phyloP scores from a whole-genome alignment of 2,797 vertebrate species.

The Pempheris klunzingeri region DNA sequence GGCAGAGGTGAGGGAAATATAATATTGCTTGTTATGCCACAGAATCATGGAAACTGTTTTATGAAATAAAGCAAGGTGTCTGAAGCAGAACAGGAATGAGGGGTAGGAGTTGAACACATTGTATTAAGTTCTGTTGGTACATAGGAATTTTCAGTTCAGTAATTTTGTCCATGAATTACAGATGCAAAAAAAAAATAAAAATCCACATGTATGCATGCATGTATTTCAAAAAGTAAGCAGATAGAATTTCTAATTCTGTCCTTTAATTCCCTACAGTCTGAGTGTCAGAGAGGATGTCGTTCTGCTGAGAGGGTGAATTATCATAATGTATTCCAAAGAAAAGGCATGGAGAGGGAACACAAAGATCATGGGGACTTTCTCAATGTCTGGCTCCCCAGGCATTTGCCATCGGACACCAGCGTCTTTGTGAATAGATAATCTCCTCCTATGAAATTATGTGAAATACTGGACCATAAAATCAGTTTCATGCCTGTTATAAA shows the following conservation, averaged over 20 bases:
- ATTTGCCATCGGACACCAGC: slow-evolving; percentile 69
- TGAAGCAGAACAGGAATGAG: not conserved
- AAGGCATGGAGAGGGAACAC: slow-evolving; percentile 59
- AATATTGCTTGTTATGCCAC: slow-evolving; percentile 20
- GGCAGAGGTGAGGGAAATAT: slow-evolving; percentile 32
- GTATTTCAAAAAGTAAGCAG: slow-evolving; percentile 54
- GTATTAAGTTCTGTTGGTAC: slow-evolving; percentile 14
- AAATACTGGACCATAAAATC: slow-evolving; percentile 85
- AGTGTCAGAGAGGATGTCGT: slow-evolving; percentile 58
- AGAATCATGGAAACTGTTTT: slow-evolving; percentile 28
- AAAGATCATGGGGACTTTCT: slow-evolving; percentile 73
- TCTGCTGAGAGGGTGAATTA: slow-evolving; percentile 72
- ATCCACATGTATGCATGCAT: slow-evolving; percentile 26
- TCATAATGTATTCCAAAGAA: slow-evolving; percentile 77
- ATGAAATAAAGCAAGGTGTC: slow-evolving; percentile 8
- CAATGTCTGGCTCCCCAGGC: slow-evolving; percentile 67
- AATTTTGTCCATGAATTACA: slow-evolving; percentile 46
- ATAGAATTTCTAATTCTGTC: slow-evolving; percentile 53
- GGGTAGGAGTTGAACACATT: not conserved
- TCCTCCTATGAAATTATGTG: slow-evolving; percentile 82
- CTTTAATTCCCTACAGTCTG: slow-evolving; percentile 54
- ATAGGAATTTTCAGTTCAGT: slow-evolving; percentile 10
- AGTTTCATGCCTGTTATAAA: slow-evolving; percentile 84
- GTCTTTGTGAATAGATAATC: slow-evolving; percentile 83
- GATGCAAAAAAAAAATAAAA: slow-evolving; percentile 36